Conservation (phyloP, 1,140 invertebrate species). For the Drosophila auraria region DNA sequence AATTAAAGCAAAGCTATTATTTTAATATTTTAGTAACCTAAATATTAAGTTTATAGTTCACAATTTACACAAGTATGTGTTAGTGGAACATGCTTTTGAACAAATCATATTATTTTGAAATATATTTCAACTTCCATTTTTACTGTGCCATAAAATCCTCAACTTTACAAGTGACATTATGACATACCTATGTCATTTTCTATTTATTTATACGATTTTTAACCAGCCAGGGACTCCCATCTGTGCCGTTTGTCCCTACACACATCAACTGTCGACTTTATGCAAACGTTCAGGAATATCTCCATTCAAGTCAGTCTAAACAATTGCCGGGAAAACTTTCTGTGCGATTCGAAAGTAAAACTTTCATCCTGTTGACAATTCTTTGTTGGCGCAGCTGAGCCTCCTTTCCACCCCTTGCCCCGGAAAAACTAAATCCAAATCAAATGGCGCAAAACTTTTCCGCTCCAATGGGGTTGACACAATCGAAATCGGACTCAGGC, state of each 20-base stretch:
- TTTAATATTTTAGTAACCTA: too few relatives aligned
- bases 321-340: constrained; percentile 70
- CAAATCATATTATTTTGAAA: background rate
- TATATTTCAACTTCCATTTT: too few relatives aligned
- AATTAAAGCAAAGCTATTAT: too few relatives aligned
- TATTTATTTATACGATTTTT: background rate
- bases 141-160: background rate
- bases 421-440: constrained; percentile 56
- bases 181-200: constrained; percentile 1
- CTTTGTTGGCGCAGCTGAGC: constrained; percentile 72
- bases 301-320: constrained; percentile 47
- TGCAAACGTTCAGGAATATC: constrained; percentile 36
- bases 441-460: constrained; percentile 76
- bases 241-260: constrained; percentile 6
- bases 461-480: constrained; percentile 57
- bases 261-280: constrained; percentile 57
- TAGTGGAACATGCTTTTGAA: too few relatives aligned
- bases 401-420: constrained; percentile 11
- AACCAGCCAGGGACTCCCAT: constrained; percentile 13
- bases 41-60: too few relatives aligned
- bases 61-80: too few relatives aligned
- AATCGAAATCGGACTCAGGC: constrained; percentile 49
- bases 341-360: constrained; percentile 72
- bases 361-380: constrained; percentile 69
- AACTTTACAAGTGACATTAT: background rate